phyloP scores from a whole-genome alignment of 1,140 invertebrate species.

The Papilio polytes region DNA sequence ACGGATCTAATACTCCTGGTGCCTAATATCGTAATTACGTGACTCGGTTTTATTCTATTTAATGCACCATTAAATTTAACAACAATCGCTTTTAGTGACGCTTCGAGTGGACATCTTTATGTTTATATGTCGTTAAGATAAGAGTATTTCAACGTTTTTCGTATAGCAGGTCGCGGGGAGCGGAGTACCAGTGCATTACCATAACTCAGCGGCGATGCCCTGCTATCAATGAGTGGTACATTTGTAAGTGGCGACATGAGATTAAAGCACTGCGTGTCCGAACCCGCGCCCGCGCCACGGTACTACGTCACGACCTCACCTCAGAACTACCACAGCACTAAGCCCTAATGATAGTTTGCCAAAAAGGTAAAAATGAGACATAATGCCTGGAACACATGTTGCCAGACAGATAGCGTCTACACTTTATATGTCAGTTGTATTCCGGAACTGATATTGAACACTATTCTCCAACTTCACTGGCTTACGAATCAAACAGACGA shows the following conservation, averaged over 20 bases:
- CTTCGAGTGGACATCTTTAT: slow-evolving; percentile 73
- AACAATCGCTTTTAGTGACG: slow-evolving; percentile 78
- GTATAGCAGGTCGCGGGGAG: slow-evolving; percentile 46
- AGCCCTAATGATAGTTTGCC: neutral
- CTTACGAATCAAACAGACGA: too few relatives aligned
- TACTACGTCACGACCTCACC: slow-evolving; percentile 38
- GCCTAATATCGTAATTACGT: slow-evolving; percentile 57
- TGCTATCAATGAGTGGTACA: slow-evolving; percentile 50
- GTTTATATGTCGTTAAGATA: slow-evolving; percentile 76
- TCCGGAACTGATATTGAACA: too few relatives aligned
- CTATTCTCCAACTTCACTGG: too few relatives aligned
- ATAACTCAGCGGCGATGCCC: slow-evolving; percentile 70
- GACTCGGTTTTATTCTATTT: slow-evolving; percentile 73
- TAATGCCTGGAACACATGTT: neutral
- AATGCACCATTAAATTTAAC: slow-evolving; percentile 79
- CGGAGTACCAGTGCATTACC: slow-evolving; percentile 67
- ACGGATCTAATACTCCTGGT: slow-evolving; percentile 43
- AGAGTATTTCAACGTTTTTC: slow-evolving; percentile 54
- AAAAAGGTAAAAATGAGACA: too few relatives aligned
- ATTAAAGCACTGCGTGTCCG: slow-evolving; percentile 15
- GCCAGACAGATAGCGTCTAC: too few relatives aligned
- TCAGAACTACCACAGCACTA: slow-evolving; percentile 7
- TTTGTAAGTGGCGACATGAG: slow-evolving; percentile 47
- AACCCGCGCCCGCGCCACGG: neutral
- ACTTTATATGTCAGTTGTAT: too few relatives aligned